Evolutionary conservation across 2,797 vertebrate species (phyloP).

Genomic region (Gallinago solitaria): DNA sequence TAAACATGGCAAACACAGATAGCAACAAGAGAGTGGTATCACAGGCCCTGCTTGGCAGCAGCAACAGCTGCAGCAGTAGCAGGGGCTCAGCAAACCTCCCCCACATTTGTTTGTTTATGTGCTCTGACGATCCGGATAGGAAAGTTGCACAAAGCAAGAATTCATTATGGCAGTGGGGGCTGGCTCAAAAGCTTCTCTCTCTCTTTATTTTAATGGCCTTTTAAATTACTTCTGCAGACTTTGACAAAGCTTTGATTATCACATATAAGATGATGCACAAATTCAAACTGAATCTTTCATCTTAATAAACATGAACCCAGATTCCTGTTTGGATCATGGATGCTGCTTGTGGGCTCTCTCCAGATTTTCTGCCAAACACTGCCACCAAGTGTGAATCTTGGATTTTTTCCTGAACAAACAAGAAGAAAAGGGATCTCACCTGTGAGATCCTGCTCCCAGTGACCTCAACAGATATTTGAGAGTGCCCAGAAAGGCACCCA

Average conservation of each 20-base stretch:
- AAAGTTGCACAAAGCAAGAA: neutral
- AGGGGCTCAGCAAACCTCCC: neutral
- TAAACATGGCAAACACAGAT: conserved; percentile 39
- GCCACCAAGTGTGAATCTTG: conserved; percentile 72
- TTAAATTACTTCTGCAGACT: conserved; percentile 63
- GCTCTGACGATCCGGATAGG: neutral
- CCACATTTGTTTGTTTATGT: neutral
- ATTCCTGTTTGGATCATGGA: neutral
- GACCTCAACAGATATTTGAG: neutral
- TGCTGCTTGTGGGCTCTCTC: neutral
- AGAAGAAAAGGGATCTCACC: neutral
- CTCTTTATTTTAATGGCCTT: conserved; percentile 38
- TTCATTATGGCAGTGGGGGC: neutral
- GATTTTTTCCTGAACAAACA: neutral
- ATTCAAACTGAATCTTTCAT: conserved; percentile 44
- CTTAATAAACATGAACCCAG: conserved; percentile 27
- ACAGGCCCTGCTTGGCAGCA: neutral
- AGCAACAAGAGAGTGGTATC: neutral
- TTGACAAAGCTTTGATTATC: conserved; percentile 63
- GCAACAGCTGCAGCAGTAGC: neutral
- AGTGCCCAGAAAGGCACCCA: neutral
- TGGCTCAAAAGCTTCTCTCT: neutral
- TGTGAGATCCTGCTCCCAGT: neutral
- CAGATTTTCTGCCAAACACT: conserved; percentile 74
- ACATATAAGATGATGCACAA: conserved; percentile 23